Evolutionary conservation across 2,113 vertebrate genomes (phyloP).

Genomic region (Barbus barbus): DNA sequence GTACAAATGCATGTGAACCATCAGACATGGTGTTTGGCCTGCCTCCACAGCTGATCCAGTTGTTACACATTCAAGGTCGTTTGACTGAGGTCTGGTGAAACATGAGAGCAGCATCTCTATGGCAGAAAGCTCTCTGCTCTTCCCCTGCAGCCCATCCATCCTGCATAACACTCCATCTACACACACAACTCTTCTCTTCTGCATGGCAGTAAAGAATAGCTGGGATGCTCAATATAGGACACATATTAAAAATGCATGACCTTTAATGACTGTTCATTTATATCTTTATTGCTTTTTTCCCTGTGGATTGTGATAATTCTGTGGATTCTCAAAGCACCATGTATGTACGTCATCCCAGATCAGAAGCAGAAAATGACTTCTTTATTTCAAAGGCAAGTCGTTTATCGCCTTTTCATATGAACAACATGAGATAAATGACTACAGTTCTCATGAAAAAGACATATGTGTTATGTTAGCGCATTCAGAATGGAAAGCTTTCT

Average conservation of each 20-base stretch:
- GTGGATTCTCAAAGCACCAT: background rate
- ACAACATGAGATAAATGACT: background rate
- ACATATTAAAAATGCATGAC: constrained; percentile 20
- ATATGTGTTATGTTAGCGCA: background rate
- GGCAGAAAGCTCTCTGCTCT: background rate
- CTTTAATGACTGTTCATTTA: constrained; percentile 32
- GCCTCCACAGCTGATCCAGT: constrained; percentile 34
- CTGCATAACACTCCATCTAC: constrained; percentile 4
- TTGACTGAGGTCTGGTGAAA: constrained; percentile 29
- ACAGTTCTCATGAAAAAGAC: background rate
- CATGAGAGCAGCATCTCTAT: constrained; percentile 13
- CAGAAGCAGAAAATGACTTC: background rate
- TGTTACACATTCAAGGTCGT: constrained; percentile 47
- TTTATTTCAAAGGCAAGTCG: background rate
- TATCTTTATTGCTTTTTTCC: background rate
- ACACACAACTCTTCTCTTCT: background rate
- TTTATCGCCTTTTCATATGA: background rate
- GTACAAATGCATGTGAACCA: background rate
- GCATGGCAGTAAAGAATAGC: background rate
- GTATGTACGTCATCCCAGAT: background rate
- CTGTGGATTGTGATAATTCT: constrained; percentile 14
- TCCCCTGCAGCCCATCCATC: background rate
- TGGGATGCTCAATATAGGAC: constrained; percentile 8
- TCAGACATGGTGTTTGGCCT: background rate
- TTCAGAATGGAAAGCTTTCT: background rate